Base-by-base conservation (phyloP, 2,113 vertebrate genomes). In the Xiphophorus hellerii region DNA sequence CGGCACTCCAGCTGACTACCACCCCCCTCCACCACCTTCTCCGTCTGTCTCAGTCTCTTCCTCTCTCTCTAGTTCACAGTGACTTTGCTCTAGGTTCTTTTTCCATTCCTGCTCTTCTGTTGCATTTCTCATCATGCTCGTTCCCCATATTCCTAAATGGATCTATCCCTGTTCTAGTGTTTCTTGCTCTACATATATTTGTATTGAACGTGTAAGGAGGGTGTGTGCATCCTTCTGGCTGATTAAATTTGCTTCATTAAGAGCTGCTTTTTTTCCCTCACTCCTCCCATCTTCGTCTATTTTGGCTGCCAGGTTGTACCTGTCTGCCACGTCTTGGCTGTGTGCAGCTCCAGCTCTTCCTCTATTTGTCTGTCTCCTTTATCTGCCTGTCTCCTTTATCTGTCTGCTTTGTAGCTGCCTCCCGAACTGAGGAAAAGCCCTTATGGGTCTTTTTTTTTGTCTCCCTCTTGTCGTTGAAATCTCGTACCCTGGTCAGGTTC, bases 1-100 rank as follows among this genome's bases (percentile, higher is more conserved):
- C 87, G 65, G 66, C 89, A 86, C 87, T 84, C 70, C 75, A 58
- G 78, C 84, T 82, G 81, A 80, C 75, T 74, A 71, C 75, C 73
- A 37, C 42, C 51, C 69, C 20, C 81, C 68, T 4, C 48, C 73
- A 28, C 76, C 77, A 12, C 66, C 72, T 35, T 69, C 68, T 48
- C 79, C 64, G 30, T 78, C 77, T 77, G 62, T 83, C 15, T 80
- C 75, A 35, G 1, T 71, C 74, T 69, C 28, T 51, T 70, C 68
- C 72, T 72, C 54, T 71, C 73, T 69, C 75, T 71, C 74, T 65
- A 71, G 85, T 82, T 83, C 72, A 70, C 80, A 84, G 86, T 90
- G 84, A 89, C 90, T 91, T 87, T 91, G 84, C 80, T 91, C 79
- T 70, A 64, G 71, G 87, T 92, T 73, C 66, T 86, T 84, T 83